These are phyloP conservation scores for Proctacanthus coquilletti DNA, from an alignment of 1,140 invertebrate genomes.

Conservation along the genomic window DNA sequence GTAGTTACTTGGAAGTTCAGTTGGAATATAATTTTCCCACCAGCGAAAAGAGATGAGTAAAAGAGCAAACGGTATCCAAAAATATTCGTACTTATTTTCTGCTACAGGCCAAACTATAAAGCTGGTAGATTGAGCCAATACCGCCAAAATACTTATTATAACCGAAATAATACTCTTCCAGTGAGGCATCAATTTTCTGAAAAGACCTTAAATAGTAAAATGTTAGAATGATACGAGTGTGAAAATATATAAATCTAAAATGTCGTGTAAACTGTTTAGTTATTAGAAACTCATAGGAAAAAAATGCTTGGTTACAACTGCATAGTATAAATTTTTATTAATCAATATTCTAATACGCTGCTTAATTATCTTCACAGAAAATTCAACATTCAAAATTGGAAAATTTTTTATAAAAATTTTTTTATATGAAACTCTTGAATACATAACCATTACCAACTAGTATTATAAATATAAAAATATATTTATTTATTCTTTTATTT, in stretches of 20 bases:
- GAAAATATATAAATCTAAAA: neutral
- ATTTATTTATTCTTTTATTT: too few species aligned
- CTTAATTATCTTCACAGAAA: neutral
- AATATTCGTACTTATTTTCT: conserved; percentile 30
- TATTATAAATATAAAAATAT: too few species aligned
- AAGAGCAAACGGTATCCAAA: conserved; percentile 46
- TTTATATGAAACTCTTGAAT: neutral
- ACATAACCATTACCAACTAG: too few species aligned
- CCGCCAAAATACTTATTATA: conserved; percentile 30
- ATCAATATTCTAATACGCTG: neutral
- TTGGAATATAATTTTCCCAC: conserved; percentile 70
- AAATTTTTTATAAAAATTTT: neutral
- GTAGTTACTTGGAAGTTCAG: conserved; percentile 12
- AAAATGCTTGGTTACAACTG: neutral
- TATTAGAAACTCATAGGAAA: neutral
- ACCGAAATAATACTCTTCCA: neutral
- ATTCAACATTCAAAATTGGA: neutral
- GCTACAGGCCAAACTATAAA: conserved; percentile 50
- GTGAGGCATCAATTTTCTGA: neutral
- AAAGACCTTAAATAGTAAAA: neutral
- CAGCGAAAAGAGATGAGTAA: conserved; percentile 61
- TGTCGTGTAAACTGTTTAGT: neutral
- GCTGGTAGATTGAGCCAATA: conserved; percentile 41
- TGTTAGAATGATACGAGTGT: neutral
- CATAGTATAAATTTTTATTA: neutral